Evolutionary conservation across 2,113 vertebrate genomes (phyloP).

Genomic region (Lethenteron reissneri): DNA sequence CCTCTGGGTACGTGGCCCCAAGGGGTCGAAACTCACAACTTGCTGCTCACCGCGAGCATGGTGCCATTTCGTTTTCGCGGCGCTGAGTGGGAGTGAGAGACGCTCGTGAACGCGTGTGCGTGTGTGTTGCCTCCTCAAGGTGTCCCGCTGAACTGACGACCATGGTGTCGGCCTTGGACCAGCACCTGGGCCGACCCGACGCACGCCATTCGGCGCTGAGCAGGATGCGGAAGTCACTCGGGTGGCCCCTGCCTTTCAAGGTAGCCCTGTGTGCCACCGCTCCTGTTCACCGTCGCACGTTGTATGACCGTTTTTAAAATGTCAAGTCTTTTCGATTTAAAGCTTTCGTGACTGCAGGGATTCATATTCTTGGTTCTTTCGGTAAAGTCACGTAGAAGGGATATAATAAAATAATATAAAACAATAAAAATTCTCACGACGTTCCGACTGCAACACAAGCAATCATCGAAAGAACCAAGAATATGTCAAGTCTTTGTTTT

Average conservation of each 20-base stretch:
- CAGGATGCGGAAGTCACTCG: constrained; percentile 54
- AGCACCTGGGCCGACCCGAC: constrained; percentile 31
- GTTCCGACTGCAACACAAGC: not conserved
- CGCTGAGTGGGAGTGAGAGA: too few species aligned
- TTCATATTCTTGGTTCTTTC: too few species aligned
- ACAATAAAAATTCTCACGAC: too few species aligned
- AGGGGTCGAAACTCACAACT: constrained; percentile 20
- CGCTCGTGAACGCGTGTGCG: not conserved
- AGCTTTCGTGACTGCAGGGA: not conserved
- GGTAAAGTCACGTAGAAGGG: too few species aligned
- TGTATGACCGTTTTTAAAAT: not conserved
- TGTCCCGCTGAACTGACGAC: constrained; percentile 2
- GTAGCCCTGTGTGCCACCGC: constrained; percentile 19
- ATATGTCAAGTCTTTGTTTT: not conserved
- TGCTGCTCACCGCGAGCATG: too few species aligned
- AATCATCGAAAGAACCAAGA: not conserved
- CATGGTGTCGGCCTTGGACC: not conserved
- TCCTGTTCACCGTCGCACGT: not conserved
- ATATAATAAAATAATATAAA: too few species aligned
- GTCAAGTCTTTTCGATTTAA: not conserved
- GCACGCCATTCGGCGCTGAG: constrained; percentile 35
- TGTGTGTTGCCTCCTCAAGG: not conserved
- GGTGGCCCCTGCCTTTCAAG: constrained; percentile 80
- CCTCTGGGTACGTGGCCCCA: constrained; percentile 61
- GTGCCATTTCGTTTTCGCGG: too few species aligned